Evolutionary conservation across 2,113 vertebrate species (phyloP).

Genomic region (Chroicocephalus ridibundus): DNA sequence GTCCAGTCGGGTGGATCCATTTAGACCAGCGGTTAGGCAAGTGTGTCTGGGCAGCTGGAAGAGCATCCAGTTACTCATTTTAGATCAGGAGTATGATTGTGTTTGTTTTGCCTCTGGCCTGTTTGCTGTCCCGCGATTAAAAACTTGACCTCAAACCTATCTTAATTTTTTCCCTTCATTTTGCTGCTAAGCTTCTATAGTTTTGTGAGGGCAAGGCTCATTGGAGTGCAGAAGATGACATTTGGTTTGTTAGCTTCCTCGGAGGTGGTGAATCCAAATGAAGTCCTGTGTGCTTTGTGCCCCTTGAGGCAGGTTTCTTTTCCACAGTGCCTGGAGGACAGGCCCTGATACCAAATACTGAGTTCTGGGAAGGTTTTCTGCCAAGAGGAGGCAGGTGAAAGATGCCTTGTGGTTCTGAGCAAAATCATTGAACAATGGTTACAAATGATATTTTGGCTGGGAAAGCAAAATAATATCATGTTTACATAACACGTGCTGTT

Average conservation of each 20-base stretch:
- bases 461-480: background rate
- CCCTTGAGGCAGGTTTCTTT: background rate
- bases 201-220: background rate
- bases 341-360: background rate
- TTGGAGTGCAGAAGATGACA: background rate
- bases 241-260: background rate
- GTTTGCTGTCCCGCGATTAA: background rate
- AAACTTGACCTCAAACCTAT: background rate
- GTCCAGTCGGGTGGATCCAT: background rate
- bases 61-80: background rate
- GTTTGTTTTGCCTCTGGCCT: background rate
- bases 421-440: background rate
- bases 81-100: background rate
- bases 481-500: background rate
- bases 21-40: background rate
- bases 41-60: background rate
- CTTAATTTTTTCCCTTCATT: background rate
- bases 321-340: accelerated
- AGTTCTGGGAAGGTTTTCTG: background rate
- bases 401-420: background rate
- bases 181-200: background rate
- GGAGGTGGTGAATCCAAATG: accelerated
- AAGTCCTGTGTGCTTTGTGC: background rate
- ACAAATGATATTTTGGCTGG: background rate
- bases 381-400: background rate